Conservation (phyloP, 2,113 vertebrate species). For the Amazona guildingii region DNA sequence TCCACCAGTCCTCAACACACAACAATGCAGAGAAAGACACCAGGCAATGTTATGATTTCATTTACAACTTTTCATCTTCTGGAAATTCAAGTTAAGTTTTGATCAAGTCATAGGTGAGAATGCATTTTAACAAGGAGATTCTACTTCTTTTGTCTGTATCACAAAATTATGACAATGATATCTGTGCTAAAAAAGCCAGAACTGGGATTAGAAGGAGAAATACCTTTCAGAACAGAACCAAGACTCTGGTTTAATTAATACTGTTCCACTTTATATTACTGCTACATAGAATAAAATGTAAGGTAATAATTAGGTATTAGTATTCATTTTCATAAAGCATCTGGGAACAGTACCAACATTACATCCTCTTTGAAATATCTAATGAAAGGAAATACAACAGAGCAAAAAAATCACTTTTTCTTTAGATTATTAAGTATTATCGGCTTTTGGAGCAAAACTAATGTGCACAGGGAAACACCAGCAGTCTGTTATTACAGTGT, state of each 20-base stretch:
- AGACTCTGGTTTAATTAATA: not conserved
- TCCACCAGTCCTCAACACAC: not conserved
- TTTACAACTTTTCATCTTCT: not conserved
- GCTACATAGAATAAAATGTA: not conserved
- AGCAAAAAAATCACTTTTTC: not conserved
- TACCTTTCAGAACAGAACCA: not conserved
- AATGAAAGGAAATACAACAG: conserved; percentile 22
- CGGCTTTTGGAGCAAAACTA: not conserved
- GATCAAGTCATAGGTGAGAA: not conserved
- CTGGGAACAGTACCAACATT: not conserved
- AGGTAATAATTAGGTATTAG: conserved; percentile 33
- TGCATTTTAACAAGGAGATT: not conserved
- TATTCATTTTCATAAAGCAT: not conserved
- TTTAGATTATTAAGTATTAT: conserved; percentile 1
- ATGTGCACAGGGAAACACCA: not conserved
- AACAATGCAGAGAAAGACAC: not conserved
- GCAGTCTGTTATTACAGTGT: not conserved
- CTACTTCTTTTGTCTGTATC: not conserved
- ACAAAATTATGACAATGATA: not conserved
- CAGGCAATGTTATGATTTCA: not conserved
- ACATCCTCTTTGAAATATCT: not conserved
- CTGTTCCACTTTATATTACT: not conserved
- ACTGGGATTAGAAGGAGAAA: not conserved
- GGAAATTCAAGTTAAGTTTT: not conserved
- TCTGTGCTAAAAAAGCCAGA: not conserved